Evolutionary conservation across 2,888 invertebrate species (phyloP).

Genomic region (Uropetala carovei): DNA sequence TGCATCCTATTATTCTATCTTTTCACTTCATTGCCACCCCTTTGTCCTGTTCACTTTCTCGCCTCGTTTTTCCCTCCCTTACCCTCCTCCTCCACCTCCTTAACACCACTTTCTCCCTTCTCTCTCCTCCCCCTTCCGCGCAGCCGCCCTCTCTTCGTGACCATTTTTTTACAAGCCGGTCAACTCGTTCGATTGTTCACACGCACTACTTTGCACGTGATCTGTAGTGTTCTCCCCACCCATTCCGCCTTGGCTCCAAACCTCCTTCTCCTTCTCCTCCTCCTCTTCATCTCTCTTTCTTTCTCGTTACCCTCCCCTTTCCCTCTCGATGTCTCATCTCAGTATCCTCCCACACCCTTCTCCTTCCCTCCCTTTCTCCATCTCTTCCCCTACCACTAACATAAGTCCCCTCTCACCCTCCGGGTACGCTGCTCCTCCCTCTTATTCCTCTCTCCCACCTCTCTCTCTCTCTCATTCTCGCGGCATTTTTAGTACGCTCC

Average conservation of each 20-base stretch:
- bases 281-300: not conserved
- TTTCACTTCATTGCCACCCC: too few species aligned
- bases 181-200: not conserved
- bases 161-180: not conserved
- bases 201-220: slow-evolving; percentile 4
- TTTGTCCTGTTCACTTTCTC: not conserved
- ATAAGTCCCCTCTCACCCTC: not conserved
- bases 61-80: not conserved
- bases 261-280: not conserved
- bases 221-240: not conserved
- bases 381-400: not conserved
- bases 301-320: not conserved
- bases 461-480: not conserved
- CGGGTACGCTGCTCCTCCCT: not conserved
- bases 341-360: not conserved
- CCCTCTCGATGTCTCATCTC: not conserved
- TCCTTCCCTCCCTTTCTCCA: not conserved
- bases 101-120: not conserved
- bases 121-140: not conserved
- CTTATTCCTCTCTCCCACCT: not conserved
- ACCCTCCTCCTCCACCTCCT: not conserved
- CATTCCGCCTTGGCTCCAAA: not conserved
- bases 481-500: not conserved
- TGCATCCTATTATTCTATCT: not conserved
- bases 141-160: not conserved